Base-by-base conservation (phyloP, 2,113 vertebrate species). In the Craseonycteris thonglongyai region DNA sequence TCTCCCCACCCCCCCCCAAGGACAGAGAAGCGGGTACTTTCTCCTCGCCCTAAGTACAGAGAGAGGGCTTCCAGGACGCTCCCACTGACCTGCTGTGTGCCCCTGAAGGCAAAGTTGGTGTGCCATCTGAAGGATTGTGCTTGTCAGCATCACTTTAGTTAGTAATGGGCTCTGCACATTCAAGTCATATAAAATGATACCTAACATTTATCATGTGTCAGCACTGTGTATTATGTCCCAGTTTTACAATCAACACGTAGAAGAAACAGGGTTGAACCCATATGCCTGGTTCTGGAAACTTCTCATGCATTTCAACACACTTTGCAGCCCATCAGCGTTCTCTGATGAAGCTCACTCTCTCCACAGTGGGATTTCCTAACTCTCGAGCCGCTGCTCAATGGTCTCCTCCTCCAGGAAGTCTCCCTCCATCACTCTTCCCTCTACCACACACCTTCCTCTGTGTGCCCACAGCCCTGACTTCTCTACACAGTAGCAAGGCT, bases 51-150 rank as follows among this genome's bases (percentile, higher is more conserved):
- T 56, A 45, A 12, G 69, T 13, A 12, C 0, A 54, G 68, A 89
- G 38, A 45, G n/a, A 59, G 22, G 40, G 19, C 76, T 84, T 54
- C 24, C 7, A 18, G 68, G n/a, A 66, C 16, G 24, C 6, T 71
- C 24, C 11, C 14, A 0, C 1, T 35, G 59, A 24, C 13, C 12
- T 21, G 11, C 45, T 7, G 0, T 40, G 42, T 5, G 28, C 16
- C 56, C 72, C n/a, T 2, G 2, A 51, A 87, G 35, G 28, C 66
- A 45, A 12, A 82, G 35, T 15, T 45, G 28, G 82, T 4, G 18
- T 93, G 71, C 91, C 85, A 54, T 93, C 95, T 71, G 80, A 95
- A 63, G n/a, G 91, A 47, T 84, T 93, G 84, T 35, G 87, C 93
- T 80, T 92, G 71, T 97, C 95, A 91, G 6, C 56, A 28, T 22